Base-by-base conservation (phyloP, 2,888 invertebrate species). In the Athetis lepigone region DNA sequence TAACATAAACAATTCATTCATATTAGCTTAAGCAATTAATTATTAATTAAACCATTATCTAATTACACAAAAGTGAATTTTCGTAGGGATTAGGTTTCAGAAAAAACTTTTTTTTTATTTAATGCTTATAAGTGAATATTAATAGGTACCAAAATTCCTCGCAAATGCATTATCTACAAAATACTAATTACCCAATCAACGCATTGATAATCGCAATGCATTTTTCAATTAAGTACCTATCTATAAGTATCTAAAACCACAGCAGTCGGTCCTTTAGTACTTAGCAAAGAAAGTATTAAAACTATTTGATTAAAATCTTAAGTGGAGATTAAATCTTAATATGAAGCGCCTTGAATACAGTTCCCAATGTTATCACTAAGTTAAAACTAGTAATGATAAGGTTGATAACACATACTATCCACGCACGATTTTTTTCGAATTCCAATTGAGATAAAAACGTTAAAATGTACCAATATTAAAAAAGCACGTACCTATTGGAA, bases 311-410 rank as follows among this genome's bases (percentile, higher is more conserved):
- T 70, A 8, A 42, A 51, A 61, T 75, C 46, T 46, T 9, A 70
- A 70, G 27, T 54, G 52, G 42, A 75, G 40, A 75, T 71, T 64
- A 43, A 58, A 52, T 43, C 40, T 54, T 1, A 57, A 37, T 33
- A 33, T 21, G 13, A 1, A 19, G 2, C n/a, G 23, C 16, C 50
- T 65, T 50, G 33, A 58, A 25, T 42, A 47, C 33, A 47, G 67
- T 66, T 55, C 54, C 64, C 50, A 62, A 60, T 64, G 72, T 75
- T 71, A 71, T 70, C 72, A 54, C 45, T 21, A 19, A 58, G 40
- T 58, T 40, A 36, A 70, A 63, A 50, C 61, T 25, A 33, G 69
- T 71, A 13, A 16, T 25, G 46, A 71, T 71, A 40, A 70, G 49
- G 71, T 58, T 39, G 70, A 75, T 62, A 54, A 8, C n/a, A 16